Evolutionary conservation across 2,113 vertebrate genomes (phyloP).

Genomic region (Myotis davidii): DNA sequence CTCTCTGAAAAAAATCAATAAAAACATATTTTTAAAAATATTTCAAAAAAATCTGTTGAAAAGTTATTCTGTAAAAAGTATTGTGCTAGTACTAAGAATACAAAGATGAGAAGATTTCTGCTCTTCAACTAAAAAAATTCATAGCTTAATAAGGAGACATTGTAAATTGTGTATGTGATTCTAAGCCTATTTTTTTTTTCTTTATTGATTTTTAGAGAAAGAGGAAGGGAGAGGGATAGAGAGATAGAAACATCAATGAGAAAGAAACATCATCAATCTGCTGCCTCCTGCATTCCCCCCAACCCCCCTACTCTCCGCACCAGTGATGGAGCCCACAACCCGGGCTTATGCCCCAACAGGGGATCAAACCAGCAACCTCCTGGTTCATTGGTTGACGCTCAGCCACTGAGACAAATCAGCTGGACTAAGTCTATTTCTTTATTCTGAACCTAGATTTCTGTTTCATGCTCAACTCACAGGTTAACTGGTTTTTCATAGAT

Average conservation of each 20-base stretch:
- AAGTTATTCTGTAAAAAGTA: background rate
- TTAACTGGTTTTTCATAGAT: slow-evolving; percentile 30
- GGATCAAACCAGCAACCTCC: no score
- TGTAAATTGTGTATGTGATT: background rate
- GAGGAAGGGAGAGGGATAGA: no score
- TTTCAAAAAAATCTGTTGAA: background rate
- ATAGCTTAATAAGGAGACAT: background rate
- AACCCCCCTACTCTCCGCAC: accelerated
- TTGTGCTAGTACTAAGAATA: background rate
- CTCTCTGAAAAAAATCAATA: no score
- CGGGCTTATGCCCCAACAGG: no score
- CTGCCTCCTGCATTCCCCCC: no score
- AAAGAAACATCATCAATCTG: no score
- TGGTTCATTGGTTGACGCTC: no score
- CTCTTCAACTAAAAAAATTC: background rate
- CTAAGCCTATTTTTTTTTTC: background rate
- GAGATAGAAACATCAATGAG: no score
- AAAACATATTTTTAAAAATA: no score
- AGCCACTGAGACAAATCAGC: no score
- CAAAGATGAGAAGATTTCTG: background rate
- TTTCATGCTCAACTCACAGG: background rate
- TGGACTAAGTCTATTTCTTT: background rate
- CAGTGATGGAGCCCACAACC: no score
- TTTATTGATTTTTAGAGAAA: no score
- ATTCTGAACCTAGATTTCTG: background rate